Percentiles rank a stretch among this genome's conserved stretches.
These are phyloP conservation scores for Bothrops alternatus DNA, from an alignment of 2,797 vertebrate species.

Conservation along the genomic window DNA sequence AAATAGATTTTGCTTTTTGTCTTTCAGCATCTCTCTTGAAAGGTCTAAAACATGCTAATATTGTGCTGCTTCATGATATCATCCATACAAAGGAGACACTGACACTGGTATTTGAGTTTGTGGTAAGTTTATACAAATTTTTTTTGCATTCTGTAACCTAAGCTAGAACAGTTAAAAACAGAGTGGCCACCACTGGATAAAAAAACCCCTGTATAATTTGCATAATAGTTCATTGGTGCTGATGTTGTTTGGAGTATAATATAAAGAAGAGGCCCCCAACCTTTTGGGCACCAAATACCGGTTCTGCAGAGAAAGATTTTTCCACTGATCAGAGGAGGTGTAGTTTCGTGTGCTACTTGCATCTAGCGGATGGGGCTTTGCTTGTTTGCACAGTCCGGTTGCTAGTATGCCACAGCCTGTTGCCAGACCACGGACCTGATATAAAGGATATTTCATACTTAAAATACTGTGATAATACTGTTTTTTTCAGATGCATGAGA, in stretches of 20 bases:
- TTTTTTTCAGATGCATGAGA: background rate
- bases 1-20: constrained; percentile 45
- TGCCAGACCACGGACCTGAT: too few relatives aligned
- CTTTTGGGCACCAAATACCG: too few relatives aligned
- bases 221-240: background rate
- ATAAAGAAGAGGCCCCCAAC: too few relatives aligned
- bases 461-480: background rate
- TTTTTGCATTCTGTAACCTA: background rate
- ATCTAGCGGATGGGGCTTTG: too few relatives aligned
- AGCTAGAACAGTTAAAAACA: background rate
- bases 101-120: constrained; percentile 85
- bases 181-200: background rate
- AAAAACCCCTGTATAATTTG: background rate
- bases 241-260: background rate
- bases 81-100: constrained; percentile 87
- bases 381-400: too few relatives aligned
- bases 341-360: too few relatives aligned
- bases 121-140: constrained; percentile 74
- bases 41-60: constrained; percentile 86
- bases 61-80: constrained; percentile 86
- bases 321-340: too few relatives aligned
- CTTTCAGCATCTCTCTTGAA: constrained; percentile 91
- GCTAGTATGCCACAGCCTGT: too few relatives aligned
- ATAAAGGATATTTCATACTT: background rate
- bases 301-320: too few relatives aligned